Conservation (phyloP, 2,888 invertebrate genomes). For the Drosophila neotestacea region DNA sequence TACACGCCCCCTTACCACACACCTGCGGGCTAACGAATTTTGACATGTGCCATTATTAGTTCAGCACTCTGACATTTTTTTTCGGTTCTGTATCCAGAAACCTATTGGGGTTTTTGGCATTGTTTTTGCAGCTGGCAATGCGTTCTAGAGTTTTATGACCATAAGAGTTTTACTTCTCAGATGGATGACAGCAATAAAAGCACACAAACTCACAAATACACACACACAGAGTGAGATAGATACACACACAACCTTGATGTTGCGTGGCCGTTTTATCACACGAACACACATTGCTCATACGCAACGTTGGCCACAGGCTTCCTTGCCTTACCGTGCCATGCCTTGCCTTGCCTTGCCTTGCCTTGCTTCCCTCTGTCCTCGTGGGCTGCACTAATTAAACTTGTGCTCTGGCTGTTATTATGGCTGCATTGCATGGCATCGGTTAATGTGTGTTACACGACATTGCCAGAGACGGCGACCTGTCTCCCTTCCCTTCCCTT, state of each 20-base stretch:
- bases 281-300: conserved; percentile 78
- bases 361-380: conserved; percentile 57
- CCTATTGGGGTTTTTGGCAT: conserved; percentile 53
- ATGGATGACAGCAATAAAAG: conserved; percentile 79
- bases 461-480: conserved; percentile 35
- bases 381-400: conserved; percentile 77
- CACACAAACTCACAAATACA: conserved; percentile 22
- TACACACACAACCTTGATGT: conserved; percentile 59
- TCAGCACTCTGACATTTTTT: conserved; percentile 80
- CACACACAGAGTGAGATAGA: neutral
- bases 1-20: conserved; percentile 14
- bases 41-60: conserved; percentile 84
- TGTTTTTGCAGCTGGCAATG: conserved; percentile 60
- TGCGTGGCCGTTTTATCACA: conserved; percentile 75
- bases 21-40: conserved; percentile 77
- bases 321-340: conserved; percentile 12
- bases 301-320: conserved; percentile 73
- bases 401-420: conserved; percentile 75
- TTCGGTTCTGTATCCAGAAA: conserved; percentile 29
- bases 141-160: conserved; percentile 77
- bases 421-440: conserved; percentile 80
- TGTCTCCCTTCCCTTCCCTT: conserved; percentile 1
- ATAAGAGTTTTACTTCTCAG: conserved; percentile 77
- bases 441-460: conserved; percentile 78
- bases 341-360: conserved; percentile 36